Evolutionary conservation across 2,888 invertebrate species (phyloP), one percentile per base, ranked within the genome.

Genomic region (Teleiodes luculella): DNA sequence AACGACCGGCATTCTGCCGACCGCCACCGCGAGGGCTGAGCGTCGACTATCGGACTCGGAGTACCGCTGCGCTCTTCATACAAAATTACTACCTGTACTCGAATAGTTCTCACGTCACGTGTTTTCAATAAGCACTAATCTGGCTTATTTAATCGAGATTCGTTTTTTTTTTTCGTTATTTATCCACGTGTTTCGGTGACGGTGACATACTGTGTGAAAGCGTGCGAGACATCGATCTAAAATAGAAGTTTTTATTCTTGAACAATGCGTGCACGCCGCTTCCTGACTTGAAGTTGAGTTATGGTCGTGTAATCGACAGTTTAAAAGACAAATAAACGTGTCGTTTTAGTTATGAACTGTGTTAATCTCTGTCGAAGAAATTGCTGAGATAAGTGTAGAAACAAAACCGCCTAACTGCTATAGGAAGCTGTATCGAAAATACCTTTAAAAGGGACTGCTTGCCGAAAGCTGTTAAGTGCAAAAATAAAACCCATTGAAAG

Each of bases 1-100:
- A 88, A 88, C 86, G 88, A 88, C 88, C 88, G 88, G 72, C 87
- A 83, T 77, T 87, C 80, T 76, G 66, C 74, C 71, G 81, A 80
- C 83, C 78, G 83, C 79, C 67, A 74, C 68, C 84, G 86, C 71
- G 75, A 68, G 78, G 72, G 79, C 74, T 78, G 74, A 77, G 77
- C 76, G 74, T 70, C 24, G 24, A 24, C 24, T 24, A 24, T 6
- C 24, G 71, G 74, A 8, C 28, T 24, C 43, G 28, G 24, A 28
- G 39, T 41, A 41, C 63, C 64, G 63, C 55, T 61, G 53, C 59
- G 52, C 60, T 65, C 64, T 69, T 68, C 69, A 64, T 67, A 76
- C 70, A 76, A 73, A 70, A 10, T 16, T 37, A 10, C 43, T 31
- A 47, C 14, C 7, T 10, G 10, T 14, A 18, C 33, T 47, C 47